Conservation (phyloP, 2,113 vertebrate species). For the Pseudorasbora parva region DNA sequence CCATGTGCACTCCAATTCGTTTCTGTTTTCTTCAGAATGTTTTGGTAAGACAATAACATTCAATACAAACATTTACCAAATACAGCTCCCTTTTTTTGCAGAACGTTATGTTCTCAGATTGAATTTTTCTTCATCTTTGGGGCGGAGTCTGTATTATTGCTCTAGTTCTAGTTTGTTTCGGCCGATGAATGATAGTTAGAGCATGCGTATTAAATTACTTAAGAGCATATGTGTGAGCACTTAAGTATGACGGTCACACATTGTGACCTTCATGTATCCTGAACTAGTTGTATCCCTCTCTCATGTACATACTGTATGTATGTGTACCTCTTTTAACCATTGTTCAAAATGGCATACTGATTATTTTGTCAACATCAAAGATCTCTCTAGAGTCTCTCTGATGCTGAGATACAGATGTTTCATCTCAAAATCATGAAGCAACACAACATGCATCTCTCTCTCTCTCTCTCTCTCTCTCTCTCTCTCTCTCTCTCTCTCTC, state of each 20-base stretch:
- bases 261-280: neutral
- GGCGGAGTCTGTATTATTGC: neutral
- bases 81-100: neutral
- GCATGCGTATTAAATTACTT: neutral
- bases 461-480: neutral
- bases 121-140: neutral
- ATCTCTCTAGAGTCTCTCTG: constrained; percentile 40
- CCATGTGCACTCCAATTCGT: constrained; percentile 19
- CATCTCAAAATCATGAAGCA: constrained; percentile 49
- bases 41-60: constrained; percentile 37
- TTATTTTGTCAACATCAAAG: constrained; percentile 47
- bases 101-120: neutral
- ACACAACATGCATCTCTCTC: constrained; percentile 38
- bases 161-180: neutral
- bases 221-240: neutral
- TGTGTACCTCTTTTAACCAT: constrained; percentile 11
- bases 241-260: neutral
- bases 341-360: constrained; percentile 24
- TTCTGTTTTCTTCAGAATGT: neutral
- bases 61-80: neutral
- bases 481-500: neutral
- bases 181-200: neutral
- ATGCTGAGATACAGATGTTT: constrained; percentile 51
- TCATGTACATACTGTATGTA: neutral
- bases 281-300: neutral